Evolutionary conservation across 2,888 invertebrate genomes (phyloP), one percentile per base, ranked within the genome.

Genomic region (Cheilosia scutellata): DNA sequence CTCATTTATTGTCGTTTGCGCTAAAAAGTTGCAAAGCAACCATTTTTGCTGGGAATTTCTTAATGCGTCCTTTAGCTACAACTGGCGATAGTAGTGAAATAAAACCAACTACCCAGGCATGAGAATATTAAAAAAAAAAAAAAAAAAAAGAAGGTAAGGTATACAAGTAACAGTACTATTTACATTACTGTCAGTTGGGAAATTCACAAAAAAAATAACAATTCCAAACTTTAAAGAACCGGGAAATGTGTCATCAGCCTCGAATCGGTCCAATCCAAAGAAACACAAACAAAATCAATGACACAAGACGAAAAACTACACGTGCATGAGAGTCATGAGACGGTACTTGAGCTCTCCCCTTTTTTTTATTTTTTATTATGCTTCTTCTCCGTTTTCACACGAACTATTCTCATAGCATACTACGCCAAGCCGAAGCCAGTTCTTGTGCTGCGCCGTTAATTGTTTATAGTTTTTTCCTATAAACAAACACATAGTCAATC

Each of bases 211-310:
- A 5, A 5, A 6, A 20, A 20, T 16, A 3, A 47, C 6, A 47
- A 16, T 47, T 16, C n/a, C 7, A 7, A 47, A 20, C 2, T 16
- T 44, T 37, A 9, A 47, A 58, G 58, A 58, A 49, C 58, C 33
- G 57, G 25, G 49, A 71, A 71, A 71, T 71, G 71, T 71, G 71
- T 60, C 70, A 70, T 68, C 70, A 71, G 57, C 33, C 57, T 57
- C 42, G 5, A 58, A 55, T 42, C 42, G 16, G 7, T 57, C 25
- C 4, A 20, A 29, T 1, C 25, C 16, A 13, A 47, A 27, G 20
- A 20, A 20, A 11, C 5, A 16, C 29, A 29, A 29, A 66, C 13
- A 62, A 25, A 60, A 51, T n/a, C n/a, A 25, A 20, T 20, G 20
- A 44, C 29, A 31, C 1, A 20, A 58, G 11, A 42, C 42, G 53